Evolutionary conservation across 2,888 invertebrate species (phyloP).

Genomic region (Muschampia plurimacula): DNA sequence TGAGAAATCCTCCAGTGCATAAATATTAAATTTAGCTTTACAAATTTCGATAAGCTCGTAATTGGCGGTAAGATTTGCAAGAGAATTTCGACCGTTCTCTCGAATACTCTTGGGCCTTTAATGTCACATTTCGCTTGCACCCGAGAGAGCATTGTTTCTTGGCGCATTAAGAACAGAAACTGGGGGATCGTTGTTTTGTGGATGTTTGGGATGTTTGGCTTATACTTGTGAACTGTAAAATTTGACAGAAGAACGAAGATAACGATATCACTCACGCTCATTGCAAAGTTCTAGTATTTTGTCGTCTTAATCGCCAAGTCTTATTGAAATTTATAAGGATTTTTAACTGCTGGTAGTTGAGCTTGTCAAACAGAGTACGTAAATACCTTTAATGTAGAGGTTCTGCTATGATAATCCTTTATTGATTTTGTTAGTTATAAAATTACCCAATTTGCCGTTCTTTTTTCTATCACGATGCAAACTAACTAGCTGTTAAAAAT

Average conservation of each 20-base stretch:
- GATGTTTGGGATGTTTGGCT: slow-evolving; percentile 21
- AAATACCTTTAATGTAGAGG: no score
- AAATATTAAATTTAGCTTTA: slow-evolving; percentile 38
- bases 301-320: background rate
- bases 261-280: background rate
- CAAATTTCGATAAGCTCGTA: slow-evolving; percentile 38
- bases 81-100: slow-evolving; percentile 28
- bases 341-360: background rate
- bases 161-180: slow-evolving; percentile 7
- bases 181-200: slow-evolving; percentile 26
- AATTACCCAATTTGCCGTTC: no score
- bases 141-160: slow-evolving; percentile 1
- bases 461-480: no score
- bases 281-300: background rate
- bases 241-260: background rate
- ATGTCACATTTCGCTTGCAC: slow-evolving; percentile 36
- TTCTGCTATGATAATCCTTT: no score
- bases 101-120: slow-evolving; percentile 18
- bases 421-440: no score
- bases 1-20: slow-evolving; percentile 31
- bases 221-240: slow-evolving; percentile 8
- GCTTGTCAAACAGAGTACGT: no score
- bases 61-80: slow-evolving; percentile 36
- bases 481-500: no score
- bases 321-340: background rate